These are phyloP conservation scores for Theretra japonica DNA, from an alignment of 2,888 invertebrate species.

Conservation along the genomic window DNA sequence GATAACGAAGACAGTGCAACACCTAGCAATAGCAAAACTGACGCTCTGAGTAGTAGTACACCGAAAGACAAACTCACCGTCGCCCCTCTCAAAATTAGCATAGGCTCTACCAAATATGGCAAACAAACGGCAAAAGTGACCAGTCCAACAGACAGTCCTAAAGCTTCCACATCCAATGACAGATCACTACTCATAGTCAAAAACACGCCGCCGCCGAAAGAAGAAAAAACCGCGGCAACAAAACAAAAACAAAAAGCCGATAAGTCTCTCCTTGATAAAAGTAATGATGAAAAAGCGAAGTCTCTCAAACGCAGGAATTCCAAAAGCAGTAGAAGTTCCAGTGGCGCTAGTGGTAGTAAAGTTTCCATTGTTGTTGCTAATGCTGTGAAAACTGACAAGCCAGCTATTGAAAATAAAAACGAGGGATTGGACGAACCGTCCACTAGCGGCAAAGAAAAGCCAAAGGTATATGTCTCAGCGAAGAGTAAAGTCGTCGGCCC, in stretches of 20 bases:
- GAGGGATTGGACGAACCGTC: conserved; percentile 39
- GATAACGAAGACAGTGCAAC: conserved; percentile 24
- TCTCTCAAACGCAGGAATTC: conserved; percentile 56
- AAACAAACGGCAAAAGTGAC: conserved; percentile 44
- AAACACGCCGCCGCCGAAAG: conserved; percentile 33
- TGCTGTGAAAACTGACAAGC: conserved; percentile 44
- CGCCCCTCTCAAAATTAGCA: conserved; percentile 56
- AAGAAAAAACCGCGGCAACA: conserved; percentile 39
- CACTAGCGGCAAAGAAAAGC: conserved; percentile 45
- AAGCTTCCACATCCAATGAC: conserved; percentile 43
- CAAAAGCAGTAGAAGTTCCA: conserved; percentile 57
- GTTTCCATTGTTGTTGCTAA: conserved; percentile 48
- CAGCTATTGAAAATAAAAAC: conserved; percentile 40
- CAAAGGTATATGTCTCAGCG: conserved; percentile 43
- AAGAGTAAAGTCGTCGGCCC: conserved; percentile 41
- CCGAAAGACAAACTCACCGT: conserved; percentile 47
- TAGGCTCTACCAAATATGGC: conserved; percentile 50
- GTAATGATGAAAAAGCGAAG: conserved; percentile 49
- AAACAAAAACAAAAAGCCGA: conserved; percentile 46
- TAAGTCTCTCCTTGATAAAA: conserved; percentile 46
- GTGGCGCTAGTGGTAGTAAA: conserved; percentile 45
- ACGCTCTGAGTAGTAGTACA: conserved; percentile 44
- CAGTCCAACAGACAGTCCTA: conserved; percentile 42
- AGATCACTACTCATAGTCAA: conserved; percentile 37
- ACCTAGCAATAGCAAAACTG: conserved; percentile 40